Percentiles rank a stretch among this genome's conserved stretches.
These are phyloP conservation scores for Laothoe populi DNA, from an alignment of 2,888 invertebrate genomes.

Conservation along the genomic window DNA sequence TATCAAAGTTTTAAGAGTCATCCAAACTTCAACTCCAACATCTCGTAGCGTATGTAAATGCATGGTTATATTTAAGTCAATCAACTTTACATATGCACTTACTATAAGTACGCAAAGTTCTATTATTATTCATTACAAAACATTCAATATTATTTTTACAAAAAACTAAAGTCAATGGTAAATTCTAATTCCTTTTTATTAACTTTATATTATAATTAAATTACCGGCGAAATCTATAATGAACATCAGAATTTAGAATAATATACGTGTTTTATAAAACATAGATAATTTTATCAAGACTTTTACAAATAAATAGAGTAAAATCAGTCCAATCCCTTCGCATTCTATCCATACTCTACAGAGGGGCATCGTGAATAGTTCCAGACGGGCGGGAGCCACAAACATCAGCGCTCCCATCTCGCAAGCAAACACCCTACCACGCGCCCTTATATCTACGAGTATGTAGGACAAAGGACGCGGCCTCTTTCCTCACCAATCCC, in stretches of 20 bases:
- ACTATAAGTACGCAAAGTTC: too few species aligned
- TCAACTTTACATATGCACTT: too few species aligned
- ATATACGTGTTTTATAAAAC: not conserved
- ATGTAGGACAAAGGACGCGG: slow-evolving; percentile 27
- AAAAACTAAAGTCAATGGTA: too few species aligned
- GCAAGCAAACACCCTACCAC: slow-evolving; percentile 66
- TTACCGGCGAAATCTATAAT: too few species aligned
- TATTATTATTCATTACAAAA: too few species aligned
- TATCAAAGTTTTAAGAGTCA: not conserved
- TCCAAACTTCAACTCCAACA: not conserved
- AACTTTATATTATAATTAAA: too few species aligned
- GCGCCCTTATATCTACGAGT: slow-evolving; percentile 42
- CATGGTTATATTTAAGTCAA: too few species aligned
- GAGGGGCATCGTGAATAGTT: slow-evolving; percentile 65
- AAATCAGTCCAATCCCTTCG: not conserved
- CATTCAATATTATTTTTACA: too few species aligned
- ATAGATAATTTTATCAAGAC: not conserved
- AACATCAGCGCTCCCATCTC: slow-evolving; percentile 72
- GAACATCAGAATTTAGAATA: too few species aligned
- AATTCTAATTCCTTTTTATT: too few species aligned
- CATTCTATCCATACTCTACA: slow-evolving; percentile 31
- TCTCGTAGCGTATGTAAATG: not conserved
- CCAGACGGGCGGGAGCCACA: slow-evolving; percentile 66
- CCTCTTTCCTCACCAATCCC: slow-evolving; percentile 22
- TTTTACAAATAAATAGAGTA: not conserved